Base-by-base conservation (phyloP, 2,113 vertebrate species). In the Scolopax mira region DNA sequence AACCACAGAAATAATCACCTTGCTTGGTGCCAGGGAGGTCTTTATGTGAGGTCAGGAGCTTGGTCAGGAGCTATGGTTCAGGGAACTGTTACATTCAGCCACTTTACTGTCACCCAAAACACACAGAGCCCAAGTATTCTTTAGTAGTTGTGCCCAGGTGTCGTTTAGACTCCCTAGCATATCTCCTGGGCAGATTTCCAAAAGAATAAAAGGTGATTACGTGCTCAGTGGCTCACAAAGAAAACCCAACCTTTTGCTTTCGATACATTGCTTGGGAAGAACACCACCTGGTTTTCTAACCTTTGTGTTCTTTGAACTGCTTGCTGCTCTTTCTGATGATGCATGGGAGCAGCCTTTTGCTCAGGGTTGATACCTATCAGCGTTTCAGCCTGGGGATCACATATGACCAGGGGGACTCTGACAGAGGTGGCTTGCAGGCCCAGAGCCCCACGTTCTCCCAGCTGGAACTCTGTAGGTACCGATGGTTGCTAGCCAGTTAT, bases 121-220 rank as follows among this genome's bases (percentile, higher is more conserved):
- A 57, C 0, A 1, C 1, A 31, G 39, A 91, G 23, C n/a, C 49
- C 1, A 0, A 21, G 8, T 61, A 44, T 30, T 41, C 30, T 62
- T 80, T 65, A 49, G 19, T n/a, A 58, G 13, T 58, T 31, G n/a
- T 78, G 48, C 27, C 46, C 1, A 0, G 13, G 8, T 61, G 51
- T 30, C 42, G 31, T 69, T 87, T 65, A 46, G 25, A n/a, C 33
- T 57, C 18, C 37, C 22, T 27, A 3, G 31, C 28, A 14, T 62
- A 31, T 74, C 16, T 58, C 35, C 58, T 48, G 41, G 37, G n/a
- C 24, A 90, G 57, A 71, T 78, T 90, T 81, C 57, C 35, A 37
- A 39, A 72, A n/a, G 42, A 77, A 28, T 71, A 67, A 60, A 75
- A 72, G 15, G 11, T 66, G 19, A 30, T 79, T 13, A 55, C 7